Conservation (phyloP, 2,888 invertebrate species). For the Dolichopus griseipennis region DNA sequence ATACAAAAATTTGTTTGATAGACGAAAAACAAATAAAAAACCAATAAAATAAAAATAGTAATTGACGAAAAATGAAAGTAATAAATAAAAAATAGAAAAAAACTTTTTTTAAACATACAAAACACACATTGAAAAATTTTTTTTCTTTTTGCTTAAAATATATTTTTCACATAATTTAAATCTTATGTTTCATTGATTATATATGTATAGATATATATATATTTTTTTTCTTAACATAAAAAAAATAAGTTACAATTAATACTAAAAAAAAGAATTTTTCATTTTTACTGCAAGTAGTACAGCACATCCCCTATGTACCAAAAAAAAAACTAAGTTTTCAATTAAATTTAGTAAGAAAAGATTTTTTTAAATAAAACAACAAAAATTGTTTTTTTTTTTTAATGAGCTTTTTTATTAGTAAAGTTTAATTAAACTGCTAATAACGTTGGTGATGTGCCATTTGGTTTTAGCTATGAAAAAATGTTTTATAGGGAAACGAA, state of each 20-base stretch:
- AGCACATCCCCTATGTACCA: background rate
- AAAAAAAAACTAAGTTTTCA: background rate
- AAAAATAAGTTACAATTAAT: background rate
- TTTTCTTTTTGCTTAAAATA: background rate
- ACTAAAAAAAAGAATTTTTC: background rate
- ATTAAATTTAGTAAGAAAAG: background rate
- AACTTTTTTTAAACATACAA: background rate
- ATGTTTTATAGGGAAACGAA: background rate
- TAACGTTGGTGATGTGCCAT: background rate
- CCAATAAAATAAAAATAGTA: background rate
- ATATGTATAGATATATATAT: too few relatives aligned
- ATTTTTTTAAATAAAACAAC: background rate
- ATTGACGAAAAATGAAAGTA: background rate
- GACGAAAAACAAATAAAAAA: background rate
- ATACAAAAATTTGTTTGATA: background rate
- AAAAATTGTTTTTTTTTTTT: background rate
- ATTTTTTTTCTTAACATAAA: background rate
- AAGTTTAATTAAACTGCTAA: background rate
- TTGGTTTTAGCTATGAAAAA: constrained; percentile 1
- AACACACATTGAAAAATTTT: constrained; percentile 2
- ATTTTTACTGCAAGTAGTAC: background rate
- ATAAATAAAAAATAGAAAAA: background rate
- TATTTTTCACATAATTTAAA: background rate
- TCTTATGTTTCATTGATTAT: background rate
- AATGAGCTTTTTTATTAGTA: background rate